Percentiles rank a stretch among this genome's conserved stretches.
Conservation (phyloP, 2,888 invertebrate species). For the Andrena fulva region DNA sequence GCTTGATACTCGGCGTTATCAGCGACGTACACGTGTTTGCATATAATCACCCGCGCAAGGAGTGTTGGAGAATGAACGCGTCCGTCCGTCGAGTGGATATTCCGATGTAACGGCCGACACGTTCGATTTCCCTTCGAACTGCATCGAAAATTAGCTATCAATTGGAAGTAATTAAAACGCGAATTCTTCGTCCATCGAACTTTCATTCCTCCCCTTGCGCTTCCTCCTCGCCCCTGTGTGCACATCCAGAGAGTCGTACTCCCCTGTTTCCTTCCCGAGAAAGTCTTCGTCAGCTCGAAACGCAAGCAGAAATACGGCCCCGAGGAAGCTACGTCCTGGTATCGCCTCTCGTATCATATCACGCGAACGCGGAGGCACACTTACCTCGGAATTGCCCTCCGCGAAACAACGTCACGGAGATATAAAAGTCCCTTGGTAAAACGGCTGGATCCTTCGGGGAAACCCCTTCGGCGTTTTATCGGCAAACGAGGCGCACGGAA, state of each 20-base stretch:
- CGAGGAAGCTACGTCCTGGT: conserved; percentile 31
- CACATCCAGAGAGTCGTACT: conserved; percentile 45
- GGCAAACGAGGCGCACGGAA: conserved; percentile 31
- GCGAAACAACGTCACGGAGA: conserved; percentile 56
- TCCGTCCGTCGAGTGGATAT: conserved; percentile 10
- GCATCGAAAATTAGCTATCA: neutral
- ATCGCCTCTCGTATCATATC: conserved; percentile 57
- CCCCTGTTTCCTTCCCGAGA: conserved; percentile 13
- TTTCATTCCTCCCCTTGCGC: neutral
- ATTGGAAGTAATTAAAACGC: neutral
- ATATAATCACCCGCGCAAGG: neutral
- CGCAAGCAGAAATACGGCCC: conserved; percentile 34
- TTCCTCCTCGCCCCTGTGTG: neutral
- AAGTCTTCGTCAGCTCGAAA: conserved; percentile 38
- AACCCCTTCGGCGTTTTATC: conserved; percentile 37
- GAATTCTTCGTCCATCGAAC: neutral
- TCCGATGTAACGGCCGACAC: neutral
- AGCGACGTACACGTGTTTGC: conserved; percentile 17
- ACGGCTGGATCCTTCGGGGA: conserved; percentile 27
- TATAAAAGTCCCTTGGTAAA: conserved; percentile 48
- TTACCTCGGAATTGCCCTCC: conserved; percentile 46
- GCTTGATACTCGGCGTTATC: conserved; percentile 43
- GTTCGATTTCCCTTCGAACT: neutral
- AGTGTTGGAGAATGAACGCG: conserved; percentile 7
- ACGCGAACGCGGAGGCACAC: conserved; percentile 16